A percentile compares a stretch with the other conserved stretches of the same genome.
These are phyloP conservation scores for Tubulanus polymorphus DNA, from an alignment of 2,888 invertebrate genomes.

Conservation along the genomic window DNA sequence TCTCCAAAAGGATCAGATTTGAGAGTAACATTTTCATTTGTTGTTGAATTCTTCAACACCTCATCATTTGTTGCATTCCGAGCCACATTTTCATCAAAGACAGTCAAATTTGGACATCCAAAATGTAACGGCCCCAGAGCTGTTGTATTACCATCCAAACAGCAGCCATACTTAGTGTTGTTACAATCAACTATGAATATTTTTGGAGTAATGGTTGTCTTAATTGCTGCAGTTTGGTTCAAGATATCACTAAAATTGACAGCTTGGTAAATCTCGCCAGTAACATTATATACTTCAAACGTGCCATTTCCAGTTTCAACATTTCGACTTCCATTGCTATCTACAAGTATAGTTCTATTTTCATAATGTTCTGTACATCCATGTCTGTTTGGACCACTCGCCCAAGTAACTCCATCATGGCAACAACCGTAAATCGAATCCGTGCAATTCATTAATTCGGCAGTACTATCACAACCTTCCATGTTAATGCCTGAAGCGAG, in stretches of 20 bases:
- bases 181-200: background rate
- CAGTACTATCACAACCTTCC: constrained; percentile 60
- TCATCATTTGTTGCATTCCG: too few relatives aligned
- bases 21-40: too few relatives aligned
- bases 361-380: constrained; percentile 8
- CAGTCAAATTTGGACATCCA: background rate
- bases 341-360: too few relatives aligned
- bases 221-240: background rate
- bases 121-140: background rate
- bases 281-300: background rate
- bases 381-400: constrained; percentile 73
- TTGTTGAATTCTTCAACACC: too few relatives aligned
- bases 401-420: constrained; percentile 73
- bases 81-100: too few relatives aligned
- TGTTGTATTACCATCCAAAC: background rate
- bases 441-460: background rate
- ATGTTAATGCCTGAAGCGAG: constrained; percentile 75
- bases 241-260: background rate
- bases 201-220: background rate
- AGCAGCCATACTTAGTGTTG: background rate
- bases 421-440: constrained; percentile 62
- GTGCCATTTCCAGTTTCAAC: background rate
- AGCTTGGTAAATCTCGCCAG: background rate
- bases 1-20: too few relatives aligned
- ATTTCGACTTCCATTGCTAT: background rate